A percentile compares a stretch with the other conserved stretches of the same genome.
Evolutionary conservation across 1,140 invertebrate species (phyloP).

Genomic region (Phortica variegata): DNA sequence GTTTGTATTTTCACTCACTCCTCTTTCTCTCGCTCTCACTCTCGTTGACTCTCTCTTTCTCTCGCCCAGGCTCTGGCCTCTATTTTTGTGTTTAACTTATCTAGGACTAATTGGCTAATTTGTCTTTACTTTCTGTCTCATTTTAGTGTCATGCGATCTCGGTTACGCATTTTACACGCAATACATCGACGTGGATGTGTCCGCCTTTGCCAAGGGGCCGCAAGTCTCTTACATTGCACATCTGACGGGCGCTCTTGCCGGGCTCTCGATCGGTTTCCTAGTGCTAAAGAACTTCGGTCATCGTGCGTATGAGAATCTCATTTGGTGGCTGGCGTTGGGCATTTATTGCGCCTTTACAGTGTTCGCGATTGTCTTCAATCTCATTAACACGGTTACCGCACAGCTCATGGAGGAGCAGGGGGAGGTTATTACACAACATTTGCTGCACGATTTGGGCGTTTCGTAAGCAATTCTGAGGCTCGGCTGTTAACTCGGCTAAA

Average conservation of each 20-base stretch:
- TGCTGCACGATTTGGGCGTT: constrained; percentile 55
- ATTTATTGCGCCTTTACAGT: constrained; percentile 90
- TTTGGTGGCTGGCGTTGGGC: constrained; percentile 93
- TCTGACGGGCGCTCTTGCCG: constrained; percentile 85
- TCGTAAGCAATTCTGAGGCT: no score
- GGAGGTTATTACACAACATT: constrained; percentile 55
- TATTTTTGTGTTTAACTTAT: constrained; percentile 11
- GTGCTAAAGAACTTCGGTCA: constrained; percentile 96
- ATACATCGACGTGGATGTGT: constrained; percentile 71
- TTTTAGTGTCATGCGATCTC: constrained; percentile 88
- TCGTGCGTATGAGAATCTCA: constrained; percentile 85
- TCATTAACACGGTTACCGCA: constrained; percentile 69
- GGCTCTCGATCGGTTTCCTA: constrained; percentile 84
- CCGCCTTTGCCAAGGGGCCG: constrained; percentile 60
- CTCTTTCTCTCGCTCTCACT: neutral
- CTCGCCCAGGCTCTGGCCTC: neutral
- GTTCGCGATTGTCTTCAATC: constrained; percentile 90
- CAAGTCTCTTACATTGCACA: constrained; percentile 94
- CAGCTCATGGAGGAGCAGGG: constrained; percentile 55
- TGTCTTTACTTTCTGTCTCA: constrained; percentile 1
- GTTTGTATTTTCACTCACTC: neutral
- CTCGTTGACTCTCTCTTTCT: neutral
- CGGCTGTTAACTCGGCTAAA: no score
- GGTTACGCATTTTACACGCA: constrained; percentile 92
- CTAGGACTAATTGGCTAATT: neutral